Base-by-base conservation (phyloP, 2,113 vertebrate species). In the Gambusia affinis region DNA sequence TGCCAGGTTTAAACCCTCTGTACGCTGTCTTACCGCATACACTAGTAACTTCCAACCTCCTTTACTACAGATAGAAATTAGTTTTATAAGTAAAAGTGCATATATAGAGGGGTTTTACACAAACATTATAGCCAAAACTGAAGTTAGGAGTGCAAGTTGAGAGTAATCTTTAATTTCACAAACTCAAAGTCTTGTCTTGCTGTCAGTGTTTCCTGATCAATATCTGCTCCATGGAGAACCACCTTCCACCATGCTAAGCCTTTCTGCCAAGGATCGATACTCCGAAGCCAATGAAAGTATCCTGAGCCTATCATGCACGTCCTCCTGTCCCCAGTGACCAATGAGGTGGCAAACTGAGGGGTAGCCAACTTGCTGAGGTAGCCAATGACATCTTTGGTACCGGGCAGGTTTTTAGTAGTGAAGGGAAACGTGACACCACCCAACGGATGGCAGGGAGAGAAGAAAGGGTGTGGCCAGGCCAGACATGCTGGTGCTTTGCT, bases 361-460 rank as follows among this genome's bases (percentile, higher is more conserved):
- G 89, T 80, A 77, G 86, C 80, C 60, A 74, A 83, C 72, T 86
- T 86, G 83, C 84, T 78, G 85, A 75, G 80, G 64, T 62, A 85
- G 85, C 91, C 87, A 87, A 87, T 91, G 87, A 84, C 76, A 82
- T 85, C 70, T 75, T 84, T 92, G 91, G 90, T 87, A 91, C 84
- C 24, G 67, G 86, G 91, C 89, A 93, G 88, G 81, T 81, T 92
- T 89, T 82, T 82, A 85, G 74, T 67, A 80, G 76, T 6, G 77
- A 87, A 76, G 80, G 51, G 90, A 89, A 92, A 93, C 87, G 79
- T 63, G 87, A 93, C 87, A 91, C 91, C 83, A 79, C 81, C 84
- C 88, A 83, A 74, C 60, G 85, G 85, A 81, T 84, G 72, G 84
- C 57, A 51, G 82, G 67, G 76, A 60, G 86, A 82, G 69, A 79